Base-by-base conservation (phyloP, 2,797 vertebrate species). In the Xiphorhynchus erythropygius region DNA sequence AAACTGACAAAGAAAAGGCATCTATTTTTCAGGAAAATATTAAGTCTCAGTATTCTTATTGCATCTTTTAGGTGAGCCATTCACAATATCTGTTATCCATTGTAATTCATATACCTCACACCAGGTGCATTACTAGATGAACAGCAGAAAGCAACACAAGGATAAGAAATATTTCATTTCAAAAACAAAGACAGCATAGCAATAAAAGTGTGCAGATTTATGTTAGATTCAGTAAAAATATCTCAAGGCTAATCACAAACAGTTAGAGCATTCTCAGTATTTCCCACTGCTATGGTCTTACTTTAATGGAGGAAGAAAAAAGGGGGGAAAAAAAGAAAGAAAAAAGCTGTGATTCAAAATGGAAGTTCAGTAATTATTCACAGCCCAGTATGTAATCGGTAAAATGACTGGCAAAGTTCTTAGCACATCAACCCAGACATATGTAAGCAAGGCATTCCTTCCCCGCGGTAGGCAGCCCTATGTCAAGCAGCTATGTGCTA, bases 361-460 rank as follows among this genome's bases (percentile, higher is more conserved):
- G 75, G 87, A 93, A 96, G 81, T 19, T 71, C 37, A 44, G 90
- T 56, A 77, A 83, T 80, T 76, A 84, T 60, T 87, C 67, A 95
- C 62, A 80, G 60, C 32, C 64, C 67, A 70, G 78, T 42, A 46
- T 37, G 59, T 59, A 68, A 87, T 44, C 13, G 7, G 83, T 68
- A 96, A 85, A 93, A 95, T n/a, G 83, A 95, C 67, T 65, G 92
- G 63, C 33, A 76, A 68, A 81, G 86, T 69, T 94, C 93, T 93
- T 56, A 80, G 82, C 90, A 89, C 78, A 79, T 59, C 76, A 76
- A 4, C 86, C 85, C 62, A 46, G 90, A 75, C 2, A 10, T 25
- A 76, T 30, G 46, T 52, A 67, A 95, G 93, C 79, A 79, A 88
- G 84, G 80, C 88, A 93, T 87, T 93, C 91, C 89, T 92, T 93